phyloP scores from a whole-genome alignment of 2,113 vertebrate genomes.

The Rhabdornis inornatus region DNA sequence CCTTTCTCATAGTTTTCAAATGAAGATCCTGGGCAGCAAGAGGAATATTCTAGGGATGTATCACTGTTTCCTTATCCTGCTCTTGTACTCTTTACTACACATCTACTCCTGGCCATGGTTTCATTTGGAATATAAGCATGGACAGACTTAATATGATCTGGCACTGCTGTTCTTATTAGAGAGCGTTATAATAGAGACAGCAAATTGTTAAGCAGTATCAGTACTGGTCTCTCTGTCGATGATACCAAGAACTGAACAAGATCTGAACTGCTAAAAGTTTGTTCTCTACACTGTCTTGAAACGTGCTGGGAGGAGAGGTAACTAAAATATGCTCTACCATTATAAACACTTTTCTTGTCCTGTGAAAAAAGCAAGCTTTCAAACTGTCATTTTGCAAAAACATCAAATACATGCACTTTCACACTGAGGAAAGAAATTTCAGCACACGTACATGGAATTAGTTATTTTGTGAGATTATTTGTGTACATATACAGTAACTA shows the following conservation, averaged over 20 bases:
- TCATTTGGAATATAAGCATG: neutral
- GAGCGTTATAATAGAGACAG: neutral
- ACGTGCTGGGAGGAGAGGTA: neutral
- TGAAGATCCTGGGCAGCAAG: neutral
- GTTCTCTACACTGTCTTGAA: neutral
- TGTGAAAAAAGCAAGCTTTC: constrained; percentile 44
- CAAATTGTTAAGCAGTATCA: neutral
- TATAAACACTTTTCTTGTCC: constrained; percentile 36
- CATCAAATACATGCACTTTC: constrained; percentile 5
- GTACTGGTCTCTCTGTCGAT: neutral
- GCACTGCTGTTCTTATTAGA: neutral
- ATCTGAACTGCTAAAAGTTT: neutral
- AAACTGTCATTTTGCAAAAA: constrained; percentile 20
- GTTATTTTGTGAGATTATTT: neutral
- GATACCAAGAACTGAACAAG: neutral
- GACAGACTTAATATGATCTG: neutral
- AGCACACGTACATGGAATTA: neutral
- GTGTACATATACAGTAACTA: neutral
- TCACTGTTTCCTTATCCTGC: neutral
- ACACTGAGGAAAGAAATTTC: constrained; percentile 9
- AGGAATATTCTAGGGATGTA: neutral
- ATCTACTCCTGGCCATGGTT: neutral
- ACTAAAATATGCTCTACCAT: constrained; percentile 22
- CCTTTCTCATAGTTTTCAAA: neutral
- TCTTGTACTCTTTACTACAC: neutral